Base-by-base conservation (phyloP, 92 coral and sea anemone species). In the Hydrozoanthus gracilis region DNA sequence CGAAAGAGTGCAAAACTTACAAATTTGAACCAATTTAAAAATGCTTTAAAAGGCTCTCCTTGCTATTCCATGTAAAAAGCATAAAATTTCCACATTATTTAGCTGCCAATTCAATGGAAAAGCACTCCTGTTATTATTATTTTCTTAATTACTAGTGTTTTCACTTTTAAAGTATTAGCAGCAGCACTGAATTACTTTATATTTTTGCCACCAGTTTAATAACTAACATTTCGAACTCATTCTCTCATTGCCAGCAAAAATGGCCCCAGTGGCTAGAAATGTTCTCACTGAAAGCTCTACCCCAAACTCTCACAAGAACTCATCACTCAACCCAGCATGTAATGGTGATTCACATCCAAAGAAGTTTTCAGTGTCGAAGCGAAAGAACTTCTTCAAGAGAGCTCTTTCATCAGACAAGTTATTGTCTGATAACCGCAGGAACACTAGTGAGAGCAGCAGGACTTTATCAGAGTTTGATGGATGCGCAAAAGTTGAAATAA, bases 401-500 rank as follows among this genome's bases (percentile, higher is more conserved):
- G 84, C 84, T 6, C 84, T 79, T 46, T 79, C 84, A 46, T 79
- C 84, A 8, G 84, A 79, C 14, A 79, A 79, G 55, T n/a, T 79
- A 8, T 46, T 79, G 11, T 27, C 51, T 61, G 84, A 79, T 10
- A 79, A 62, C 44, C 73, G 60, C 84, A 79, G 64, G 56, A 79
- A 79, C 47, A 45, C 54, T 44, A 46, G 6, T 46, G 84, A 79
- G 70, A 45, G 45, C 18, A 79, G 48, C 5, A 79, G 64, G 73
- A 61, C 79, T 51, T 49, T 20, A 16, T 74, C 49, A 13, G 84
- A 62, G 58, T 46, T 72, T 4, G 64, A 79, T 64, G 84, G 58
- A n/a, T 79, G 45, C 13, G 90, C 94, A 4, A 78, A 64, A 45
- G 88, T 89, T 72, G 95, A 86, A 85, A 89, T 87, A 51, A 85